Conservation (phyloP, 2,888 invertebrate genomes). For the Sussaba pulchella region DNA sequence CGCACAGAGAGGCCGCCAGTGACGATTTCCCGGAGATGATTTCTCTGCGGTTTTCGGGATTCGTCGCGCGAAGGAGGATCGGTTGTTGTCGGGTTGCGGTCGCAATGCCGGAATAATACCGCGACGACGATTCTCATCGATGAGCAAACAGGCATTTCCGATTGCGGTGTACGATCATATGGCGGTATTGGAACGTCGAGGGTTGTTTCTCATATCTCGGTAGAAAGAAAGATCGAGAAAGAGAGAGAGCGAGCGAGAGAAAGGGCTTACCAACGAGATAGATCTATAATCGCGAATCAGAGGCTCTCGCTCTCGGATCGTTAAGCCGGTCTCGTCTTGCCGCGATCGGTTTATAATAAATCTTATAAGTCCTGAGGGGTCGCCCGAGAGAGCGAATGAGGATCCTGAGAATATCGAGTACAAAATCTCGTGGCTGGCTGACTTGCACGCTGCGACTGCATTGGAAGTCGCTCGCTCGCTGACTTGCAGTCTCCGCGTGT, state of each 20-base stretch:
- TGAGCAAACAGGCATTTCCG: slow-evolving; percentile 53
- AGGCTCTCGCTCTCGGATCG: slow-evolving; percentile 32
- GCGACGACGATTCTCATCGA: slow-evolving; percentile 43
- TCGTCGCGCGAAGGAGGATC: slow-evolving; percentile 26
- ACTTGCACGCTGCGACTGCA: slow-evolving; percentile 38
- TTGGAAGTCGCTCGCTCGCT: slow-evolving; percentile 43
- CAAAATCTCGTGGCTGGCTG: slow-evolving; percentile 32
- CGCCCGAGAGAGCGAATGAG: slow-evolving; percentile 41
- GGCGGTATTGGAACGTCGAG: too few relatives aligned
- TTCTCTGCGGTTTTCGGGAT: slow-evolving; percentile 51
- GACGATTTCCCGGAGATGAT: slow-evolving; percentile 34
- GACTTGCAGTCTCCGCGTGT: slow-evolving; percentile 41
- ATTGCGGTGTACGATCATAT: slow-evolving; percentile 28
- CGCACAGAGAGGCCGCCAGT: slow-evolving; percentile 12
- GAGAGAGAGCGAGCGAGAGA: slow-evolving; percentile 6
- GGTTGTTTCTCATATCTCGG: too few relatives aligned
- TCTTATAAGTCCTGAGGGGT: slow-evolving; percentile 46
- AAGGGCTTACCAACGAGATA: slow-evolving; percentile 38
- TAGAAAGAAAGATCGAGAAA: neutral
- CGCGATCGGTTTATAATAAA: slow-evolving; percentile 62
- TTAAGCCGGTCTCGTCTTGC: slow-evolving; percentile 50
- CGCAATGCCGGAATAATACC: slow-evolving; percentile 8
- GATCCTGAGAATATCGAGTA: slow-evolving; percentile 51
- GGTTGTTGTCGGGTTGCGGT: slow-evolving; percentile 19
- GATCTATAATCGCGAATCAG: slow-evolving; percentile 47